Percentiles rank a stretch among this genome's conserved stretches.
Conservation (phyloP, 1,140 invertebrate genomes). For the Drosophila micromelanica region DNA sequence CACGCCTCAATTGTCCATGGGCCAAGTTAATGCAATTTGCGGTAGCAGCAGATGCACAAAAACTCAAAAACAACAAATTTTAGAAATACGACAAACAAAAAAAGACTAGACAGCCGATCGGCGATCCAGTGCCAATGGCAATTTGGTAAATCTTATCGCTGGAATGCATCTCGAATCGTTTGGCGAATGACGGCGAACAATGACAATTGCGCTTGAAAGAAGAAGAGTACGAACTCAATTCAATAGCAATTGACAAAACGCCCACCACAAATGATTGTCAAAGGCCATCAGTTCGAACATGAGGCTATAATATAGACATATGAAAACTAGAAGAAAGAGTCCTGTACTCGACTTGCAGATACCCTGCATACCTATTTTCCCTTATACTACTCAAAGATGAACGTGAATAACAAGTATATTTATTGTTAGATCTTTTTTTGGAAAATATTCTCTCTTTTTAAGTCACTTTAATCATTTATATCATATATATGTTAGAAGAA, state of each 20-base stretch:
- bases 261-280: slow-evolving; percentile 49
- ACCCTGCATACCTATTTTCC: too few species aligned
- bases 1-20: slow-evolving; percentile 73
- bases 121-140: too few species aligned
- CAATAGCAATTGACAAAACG: slow-evolving; percentile 63
- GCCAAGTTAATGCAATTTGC: slow-evolving; percentile 65
- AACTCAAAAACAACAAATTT: background rate
- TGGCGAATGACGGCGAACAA: slow-evolving; percentile 49
- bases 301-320: slow-evolving; percentile 58
- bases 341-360: too few species aligned
- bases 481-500: too few species aligned
- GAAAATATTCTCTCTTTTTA: too few species aligned
- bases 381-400: too few species aligned
- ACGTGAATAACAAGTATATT: too few species aligned
- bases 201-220: slow-evolving; percentile 18
- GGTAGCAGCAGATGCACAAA: slow-evolving; percentile 46
- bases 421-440: too few species aligned
- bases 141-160: slow-evolving; percentile 51
- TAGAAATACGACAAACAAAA: background rate
- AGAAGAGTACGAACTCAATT: slow-evolving; percentile 1
- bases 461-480: too few species aligned
- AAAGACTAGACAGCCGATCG: too few species aligned
- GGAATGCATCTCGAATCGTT: slow-evolving; percentile 57
- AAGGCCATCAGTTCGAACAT: background rate
- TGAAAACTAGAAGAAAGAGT: background rate